Percentiles rank a stretch among this genome's conserved stretches.
These are phyloP conservation scores for Alloscopus bannaensis DNA, from an alignment of 2,888 invertebrate genomes.

Conservation along the genomic window DNA sequence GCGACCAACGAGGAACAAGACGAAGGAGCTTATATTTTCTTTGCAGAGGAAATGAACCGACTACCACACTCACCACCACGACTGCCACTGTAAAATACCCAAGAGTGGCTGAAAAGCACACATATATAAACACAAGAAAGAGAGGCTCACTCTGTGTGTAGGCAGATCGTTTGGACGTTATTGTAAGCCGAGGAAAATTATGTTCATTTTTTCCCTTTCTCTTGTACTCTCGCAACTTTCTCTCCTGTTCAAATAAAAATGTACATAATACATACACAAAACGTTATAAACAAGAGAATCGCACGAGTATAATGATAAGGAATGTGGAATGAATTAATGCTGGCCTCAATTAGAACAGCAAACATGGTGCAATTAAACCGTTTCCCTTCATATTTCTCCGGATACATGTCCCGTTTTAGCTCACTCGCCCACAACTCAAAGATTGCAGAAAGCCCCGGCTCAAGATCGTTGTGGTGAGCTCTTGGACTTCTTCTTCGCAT, in stretches of 20 bases:
- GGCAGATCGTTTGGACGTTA: constrained; percentile 33
- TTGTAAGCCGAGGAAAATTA: constrained; percentile 3
- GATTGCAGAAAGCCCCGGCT: no score
- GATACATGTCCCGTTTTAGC: no score
- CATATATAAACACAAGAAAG: neutral
- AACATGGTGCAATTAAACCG: no score
- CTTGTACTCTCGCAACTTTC: constrained; percentile 3
- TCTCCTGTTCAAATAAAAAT: constrained; percentile 7
- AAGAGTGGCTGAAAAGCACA: neutral
- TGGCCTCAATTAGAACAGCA: no score
- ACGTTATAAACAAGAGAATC: no score
- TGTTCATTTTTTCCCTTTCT: constrained; percentile 14
- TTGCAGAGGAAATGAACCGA: neutral
- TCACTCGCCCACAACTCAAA: no score
- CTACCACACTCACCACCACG: neutral
- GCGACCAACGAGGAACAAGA: constrained; percentile 1
- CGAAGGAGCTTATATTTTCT: constrained; percentile 25
- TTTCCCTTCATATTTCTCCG: no score
- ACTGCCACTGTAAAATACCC: neutral
- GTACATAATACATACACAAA: no score
- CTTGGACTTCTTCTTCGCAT: no score
- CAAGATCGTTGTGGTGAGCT: no score
- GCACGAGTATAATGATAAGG: no score
- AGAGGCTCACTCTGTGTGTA: neutral
- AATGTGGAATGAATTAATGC: no score